Conservation (phyloP, 53 echinoderm and acorn worm genomes). For the Henricia sp. region DNA sequence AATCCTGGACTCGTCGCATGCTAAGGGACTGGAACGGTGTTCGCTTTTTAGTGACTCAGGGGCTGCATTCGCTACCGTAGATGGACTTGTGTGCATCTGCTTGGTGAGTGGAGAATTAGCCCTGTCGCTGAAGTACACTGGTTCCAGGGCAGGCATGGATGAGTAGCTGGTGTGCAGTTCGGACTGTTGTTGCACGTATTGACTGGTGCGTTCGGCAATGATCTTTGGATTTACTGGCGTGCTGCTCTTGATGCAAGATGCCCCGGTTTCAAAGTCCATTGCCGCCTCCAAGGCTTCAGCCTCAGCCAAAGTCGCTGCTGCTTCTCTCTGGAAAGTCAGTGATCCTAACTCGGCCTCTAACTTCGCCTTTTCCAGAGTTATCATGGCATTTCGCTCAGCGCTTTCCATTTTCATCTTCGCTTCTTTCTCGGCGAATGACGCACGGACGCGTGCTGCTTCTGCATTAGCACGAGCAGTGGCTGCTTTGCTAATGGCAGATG, state of each 20-base stretch:
- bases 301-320: background rate
- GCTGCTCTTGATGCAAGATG: background rate
- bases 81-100: no score
- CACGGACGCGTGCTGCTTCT: background rate
- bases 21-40: no score
- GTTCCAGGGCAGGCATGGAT: no score
- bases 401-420: conserved; percentile 6
- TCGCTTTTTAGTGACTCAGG: no score
- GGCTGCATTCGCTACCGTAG: no score
- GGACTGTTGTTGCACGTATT: background rate
- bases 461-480: background rate
- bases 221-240: background rate
- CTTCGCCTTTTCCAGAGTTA: background rate
- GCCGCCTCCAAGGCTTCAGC: conserved; percentile 1
- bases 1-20: no score
- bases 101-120: no score
- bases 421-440: background rate
- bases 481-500: background rate
- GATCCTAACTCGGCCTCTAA: background rate
- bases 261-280: background rate
- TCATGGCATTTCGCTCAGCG: background rate
- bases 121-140: no score
- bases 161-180: no score
- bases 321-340: background rate
- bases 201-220: background rate